Evolutionary conservation across 2,113 vertebrate genomes (phyloP).

Genomic region (Pterophyllum scalare): DNA sequence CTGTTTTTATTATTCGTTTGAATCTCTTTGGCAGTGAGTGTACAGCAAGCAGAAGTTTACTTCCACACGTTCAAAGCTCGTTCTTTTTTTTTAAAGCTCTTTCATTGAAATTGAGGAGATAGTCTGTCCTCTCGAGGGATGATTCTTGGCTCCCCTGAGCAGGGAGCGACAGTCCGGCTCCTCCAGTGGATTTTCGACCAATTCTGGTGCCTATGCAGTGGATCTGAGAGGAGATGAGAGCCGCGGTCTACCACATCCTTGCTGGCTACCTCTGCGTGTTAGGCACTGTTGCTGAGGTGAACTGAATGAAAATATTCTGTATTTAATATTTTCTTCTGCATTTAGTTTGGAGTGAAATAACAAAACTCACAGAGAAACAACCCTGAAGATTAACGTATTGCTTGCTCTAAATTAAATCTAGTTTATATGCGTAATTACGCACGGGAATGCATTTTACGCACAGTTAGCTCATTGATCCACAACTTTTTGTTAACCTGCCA

Average conservation of each 20-base stretch:
- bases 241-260: slow-evolving; percentile 72
- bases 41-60: neutral
- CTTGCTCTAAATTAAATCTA: neutral
- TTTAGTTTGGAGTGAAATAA: neutral
- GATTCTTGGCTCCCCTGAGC: slow-evolving; percentile 54
- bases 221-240: slow-evolving; percentile 81
- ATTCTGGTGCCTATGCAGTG: slow-evolving; percentile 56
- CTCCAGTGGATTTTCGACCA: slow-evolving; percentile 53
- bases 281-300: slow-evolving; percentile 76
- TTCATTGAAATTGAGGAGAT: slow-evolving; percentile 26
- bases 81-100: neutral
- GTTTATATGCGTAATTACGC: slow-evolving; percentile 47
- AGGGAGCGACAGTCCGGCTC: slow-evolving; percentile 72
- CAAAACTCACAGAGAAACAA: neutral
- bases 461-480: neutral
- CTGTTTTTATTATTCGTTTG: neutral
- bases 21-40: neutral
- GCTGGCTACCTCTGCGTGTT: slow-evolving; percentile 75
- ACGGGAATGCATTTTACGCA: neutral
- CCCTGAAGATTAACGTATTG: neutral
- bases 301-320: no score
- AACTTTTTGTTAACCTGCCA: neutral
- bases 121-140: slow-evolving; percentile 59
- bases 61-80: neutral
- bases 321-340: neutral